Base-by-base conservation (phyloP, 2,797 vertebrate species). In the Callimico goeldii region DNA sequence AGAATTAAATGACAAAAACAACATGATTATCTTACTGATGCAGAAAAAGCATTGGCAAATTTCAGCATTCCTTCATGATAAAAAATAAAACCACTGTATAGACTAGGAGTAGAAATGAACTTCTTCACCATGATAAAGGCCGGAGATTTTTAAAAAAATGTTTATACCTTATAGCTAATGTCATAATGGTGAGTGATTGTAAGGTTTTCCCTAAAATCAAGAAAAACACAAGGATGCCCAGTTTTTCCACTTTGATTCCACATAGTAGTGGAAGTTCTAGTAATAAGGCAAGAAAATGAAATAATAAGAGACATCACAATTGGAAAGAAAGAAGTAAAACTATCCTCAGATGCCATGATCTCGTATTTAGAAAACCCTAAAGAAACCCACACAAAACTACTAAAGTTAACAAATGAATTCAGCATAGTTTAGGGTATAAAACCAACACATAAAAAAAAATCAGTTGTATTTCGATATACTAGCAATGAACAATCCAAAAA, bases 361-460 rank as follows among this genome's bases (percentile, higher is more conserved):
- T 91, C 81, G 12, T 36, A 36, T 57, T 9, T 46, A 77, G 46
- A 87, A 93, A 94, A 58, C 10, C 5, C 19, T 75, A 41, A 67
- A 52, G 11, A 79, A 80, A 80, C 70, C 8, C 7, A 36, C 22
- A 13, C 52, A 55, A 55, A 72, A 76, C 24, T 5, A 55, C 11
- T 75, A 70, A 13, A 72, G 22, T 86, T 84, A 55, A 61, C 33
- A 82, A 94, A 48, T 2, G 14, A 70, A 94, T 58, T 90, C 22
- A 90, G 39, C 72, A 88, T 28, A 94, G 22, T 84, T 94, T 5
- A 81, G 72, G 41, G 55, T 88, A 92, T n/a, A 84, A 84, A 90
- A n/a, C 46, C 70, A 73, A 3, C 33, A 20, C 19, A 26, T 64
- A 73, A 87, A 64, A 30, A 95, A 81, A 46, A 11, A n/a, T 84